These are phyloP conservation scores for Chromobotia macracanthus DNA, from an alignment of 2,797 vertebrate species.

Conservation along the genomic window DNA sequence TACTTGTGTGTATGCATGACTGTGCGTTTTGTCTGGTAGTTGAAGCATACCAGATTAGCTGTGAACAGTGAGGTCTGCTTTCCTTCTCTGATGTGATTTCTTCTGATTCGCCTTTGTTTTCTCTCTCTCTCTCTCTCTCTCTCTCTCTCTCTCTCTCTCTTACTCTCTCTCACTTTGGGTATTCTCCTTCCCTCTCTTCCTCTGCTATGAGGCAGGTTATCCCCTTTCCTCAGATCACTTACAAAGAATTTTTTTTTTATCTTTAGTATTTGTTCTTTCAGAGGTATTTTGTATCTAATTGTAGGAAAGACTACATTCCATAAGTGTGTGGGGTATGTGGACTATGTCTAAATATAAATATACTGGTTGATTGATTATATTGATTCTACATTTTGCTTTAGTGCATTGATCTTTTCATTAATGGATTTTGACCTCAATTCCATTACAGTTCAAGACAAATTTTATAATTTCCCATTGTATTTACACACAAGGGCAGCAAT, in stretches of 20 bases:
- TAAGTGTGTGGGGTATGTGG: not conserved
- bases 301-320: not conserved
- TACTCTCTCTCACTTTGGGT: not conserved
- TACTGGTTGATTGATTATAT: slow-evolving; percentile 4
- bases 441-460: slow-evolving; percentile 3
- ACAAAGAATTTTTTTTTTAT: slow-evolving; percentile 11
- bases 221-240: slow-evolving; percentile 12
- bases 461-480: not conserved
- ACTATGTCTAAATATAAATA: not conserved
- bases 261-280: slow-evolving; percentile 28
- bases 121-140: not conserved
- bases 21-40: slow-evolving; percentile 33
- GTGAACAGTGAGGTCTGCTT: slow-evolving; percentile 32
- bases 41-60: slow-evolving; percentile 20
- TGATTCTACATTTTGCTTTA: slow-evolving; percentile 17
- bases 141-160: not conserved
- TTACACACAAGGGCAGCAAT: not conserved
- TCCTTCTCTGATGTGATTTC: slow-evolving; percentile 36
- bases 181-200: not conserved
- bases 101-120: slow-evolving; percentile 30
- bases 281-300: slow-evolving; percentile 16
- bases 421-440: slow-evolving; percentile 7
- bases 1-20: slow-evolving; percentile 19
- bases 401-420: slow-evolving; percentile 15
- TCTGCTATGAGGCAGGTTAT: not conserved